Percentiles rank a stretch among this genome's conserved stretches.
Conservation (phyloP, 2,888 invertebrate genomes). For the Myathropa florea region DNA sequence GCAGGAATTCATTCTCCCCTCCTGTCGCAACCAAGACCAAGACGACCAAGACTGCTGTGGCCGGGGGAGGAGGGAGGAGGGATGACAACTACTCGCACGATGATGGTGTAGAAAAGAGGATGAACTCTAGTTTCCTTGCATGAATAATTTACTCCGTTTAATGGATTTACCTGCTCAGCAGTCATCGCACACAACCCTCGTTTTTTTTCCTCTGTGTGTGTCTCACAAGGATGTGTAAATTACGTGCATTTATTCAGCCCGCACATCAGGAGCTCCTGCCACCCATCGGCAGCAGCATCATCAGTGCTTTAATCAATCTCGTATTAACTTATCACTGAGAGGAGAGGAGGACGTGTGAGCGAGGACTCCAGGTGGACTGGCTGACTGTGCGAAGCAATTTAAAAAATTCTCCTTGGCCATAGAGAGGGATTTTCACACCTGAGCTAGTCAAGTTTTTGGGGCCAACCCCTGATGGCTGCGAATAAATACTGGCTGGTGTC, state of each 20-base stretch:
- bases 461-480: slow-evolving; percentile 4
- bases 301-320: slow-evolving; percentile 37
- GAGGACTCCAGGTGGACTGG: neutral
- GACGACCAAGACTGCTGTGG: neutral
- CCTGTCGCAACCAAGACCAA: neutral
- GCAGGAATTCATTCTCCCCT: slow-evolving; percentile 16
- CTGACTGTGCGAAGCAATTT: slow-evolving; percentile 26
- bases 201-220: neutral
- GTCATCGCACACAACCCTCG: slow-evolving; percentile 12
- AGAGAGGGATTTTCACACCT: neutral
- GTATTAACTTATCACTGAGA: slow-evolving; percentile 35
- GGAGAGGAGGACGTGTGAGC: neutral
- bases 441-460: slow-evolving; percentile 8
- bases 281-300: neutral
- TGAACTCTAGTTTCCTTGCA: slow-evolving; percentile 29
- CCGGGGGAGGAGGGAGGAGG: neutral
- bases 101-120: slow-evolving; percentile 41
- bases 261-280: slow-evolving; percentile 31
- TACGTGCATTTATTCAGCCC: slow-evolving; percentile 60
- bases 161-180: slow-evolving; percentile 58
- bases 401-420: slow-evolving; percentile 14
- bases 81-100: neutral
- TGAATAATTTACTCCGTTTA: slow-evolving; percentile 57
- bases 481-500: slow-evolving; percentile 15
- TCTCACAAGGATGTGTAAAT: slow-evolving; percentile 47